Evolutionary conservation across 2,113 vertebrate species (phyloP).

Genomic region (Austrofundulus limnaeus): DNA sequence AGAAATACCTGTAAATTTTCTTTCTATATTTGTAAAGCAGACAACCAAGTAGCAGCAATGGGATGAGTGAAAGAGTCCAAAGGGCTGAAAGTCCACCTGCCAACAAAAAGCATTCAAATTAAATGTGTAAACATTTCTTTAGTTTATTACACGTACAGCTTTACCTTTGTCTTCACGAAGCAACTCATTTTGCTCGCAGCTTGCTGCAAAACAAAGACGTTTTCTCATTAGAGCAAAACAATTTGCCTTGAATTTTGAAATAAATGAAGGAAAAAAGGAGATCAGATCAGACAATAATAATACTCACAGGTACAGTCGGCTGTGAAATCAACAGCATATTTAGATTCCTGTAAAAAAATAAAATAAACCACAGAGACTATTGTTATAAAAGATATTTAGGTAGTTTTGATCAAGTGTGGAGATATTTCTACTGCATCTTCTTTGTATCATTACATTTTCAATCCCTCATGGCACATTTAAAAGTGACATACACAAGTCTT

Average conservation of each 20-base stretch:
- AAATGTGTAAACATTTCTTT: neutral
- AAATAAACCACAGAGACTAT: neutral
- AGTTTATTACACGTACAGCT: neutral
- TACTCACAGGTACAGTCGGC: neutral
- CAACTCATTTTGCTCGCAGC: neutral
- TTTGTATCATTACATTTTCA: too few species aligned
- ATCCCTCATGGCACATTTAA: too few species aligned
- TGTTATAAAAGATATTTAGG: too few species aligned
- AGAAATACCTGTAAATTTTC: neutral
- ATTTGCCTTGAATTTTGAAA: neutral
- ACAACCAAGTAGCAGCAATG: neutral
- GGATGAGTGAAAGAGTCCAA: fast-evolving
- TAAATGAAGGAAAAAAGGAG: neutral
- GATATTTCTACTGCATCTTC: neutral
- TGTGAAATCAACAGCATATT: neutral
- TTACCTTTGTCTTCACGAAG: neutral
- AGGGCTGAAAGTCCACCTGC: neutral
- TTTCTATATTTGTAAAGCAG: neutral
- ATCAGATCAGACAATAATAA: neutral
- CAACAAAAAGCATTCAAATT: neutral
- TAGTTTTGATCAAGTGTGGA: too few species aligned
- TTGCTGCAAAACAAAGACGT: neutral
- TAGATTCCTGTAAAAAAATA: neutral
- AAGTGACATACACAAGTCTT: too few species aligned
- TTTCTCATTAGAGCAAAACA: neutral